Evolutionary conservation across 2,113 vertebrate species (phyloP), one percentile per base, ranked within the genome.

Genomic region (Pomatostomus ruficeps): DNA sequence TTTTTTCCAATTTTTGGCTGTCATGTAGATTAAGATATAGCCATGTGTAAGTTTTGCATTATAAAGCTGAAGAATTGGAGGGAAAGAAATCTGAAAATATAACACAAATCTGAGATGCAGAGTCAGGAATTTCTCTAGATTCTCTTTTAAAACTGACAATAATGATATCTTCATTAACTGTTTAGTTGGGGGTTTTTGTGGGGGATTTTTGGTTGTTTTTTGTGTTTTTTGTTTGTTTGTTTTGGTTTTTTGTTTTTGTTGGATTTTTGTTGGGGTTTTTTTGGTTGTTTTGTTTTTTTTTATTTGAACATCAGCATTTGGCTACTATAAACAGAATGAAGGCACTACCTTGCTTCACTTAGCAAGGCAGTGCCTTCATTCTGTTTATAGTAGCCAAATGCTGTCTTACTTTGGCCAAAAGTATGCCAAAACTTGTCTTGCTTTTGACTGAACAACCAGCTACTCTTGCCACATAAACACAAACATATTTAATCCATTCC

Each of bases 121-220:
- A 6, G 13, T 36, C 25, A 63, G 31, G 6, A 63, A 55, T 80
- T 80, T 51, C 22, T 71, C 23, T 28, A 55, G 25, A 9, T 45
- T 54, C 4, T 72, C 19, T 57, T 26, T 78, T 51, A 76, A 80
- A 90, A 36, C 5, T 63, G 35, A 3, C 6, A 35, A 6, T 36
- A 25, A 17, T 1, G 1, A 4, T 31, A 12, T 40, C 28, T 71
- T 42, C 17, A 7, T 29, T 74, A 5, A 3, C 1, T 55, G 2
- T 11, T 66, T 38, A 13, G 8, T 4, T 15, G 19, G 19, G 7
- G 21, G 23, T 48, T 48, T 23, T 48, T 48, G 46, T 12, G n/a
- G n/a, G n/a, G n/a, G n/a, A n/a, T n/a, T n/a, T n/a, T 31, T 62
- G 26, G 40, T 42, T 16, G 2, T 40, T 16, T 28, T n/a, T n/a